Evolutionary conservation across 2,113 vertebrate genomes (phyloP), one percentile per base, ranked within the genome.

Genomic region (Circaetus cinerascens): DNA sequence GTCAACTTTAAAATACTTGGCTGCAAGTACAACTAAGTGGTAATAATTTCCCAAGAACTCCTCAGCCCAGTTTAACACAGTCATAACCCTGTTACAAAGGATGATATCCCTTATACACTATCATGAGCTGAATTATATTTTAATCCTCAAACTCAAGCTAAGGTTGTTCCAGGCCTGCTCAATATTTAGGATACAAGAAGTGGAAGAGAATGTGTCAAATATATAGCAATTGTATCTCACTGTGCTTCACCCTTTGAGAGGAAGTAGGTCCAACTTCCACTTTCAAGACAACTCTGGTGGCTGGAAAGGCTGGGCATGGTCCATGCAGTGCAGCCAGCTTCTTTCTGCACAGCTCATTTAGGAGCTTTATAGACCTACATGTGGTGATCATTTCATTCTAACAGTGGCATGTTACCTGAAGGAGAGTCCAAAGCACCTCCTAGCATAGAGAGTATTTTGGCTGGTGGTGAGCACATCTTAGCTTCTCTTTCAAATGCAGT

Each of bases 351-450:
- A 82, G 64, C 67, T 94, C 27, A 88, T 97, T 92, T 87, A 12
- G 5, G 57, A 92, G 81, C 63, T 91, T 94, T 95, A 60, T 74
- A 50, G 63, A 75, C 78, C 56, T 74, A 34, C 94, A 86, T 51
- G 38, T 88, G 93, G 78, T n/a, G 64, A 94, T 82, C 86, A 64
- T 94, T 89, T 81, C 84, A 73, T 68, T 94, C 46, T 72, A 84
- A 55, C 0, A 4, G 36, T 94, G 90, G 87, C 93, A 73, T 27
- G 57, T 48, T 82, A 90, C 76, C 66, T 79, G 80, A 68, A 76
- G 56, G 79, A 84, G 68, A 75, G 27, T 25, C 83, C 73, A 85
- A 74, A 81, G 73, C 51, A 53, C 36, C 60, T 86, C 22, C 56
- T n/a, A 67, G 40, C 29, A 68, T 0, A 62, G 55, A 0, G 0